Conservation (phyloP, 1,140 invertebrate genomes). For the Armadillidium nasatum region DNA sequence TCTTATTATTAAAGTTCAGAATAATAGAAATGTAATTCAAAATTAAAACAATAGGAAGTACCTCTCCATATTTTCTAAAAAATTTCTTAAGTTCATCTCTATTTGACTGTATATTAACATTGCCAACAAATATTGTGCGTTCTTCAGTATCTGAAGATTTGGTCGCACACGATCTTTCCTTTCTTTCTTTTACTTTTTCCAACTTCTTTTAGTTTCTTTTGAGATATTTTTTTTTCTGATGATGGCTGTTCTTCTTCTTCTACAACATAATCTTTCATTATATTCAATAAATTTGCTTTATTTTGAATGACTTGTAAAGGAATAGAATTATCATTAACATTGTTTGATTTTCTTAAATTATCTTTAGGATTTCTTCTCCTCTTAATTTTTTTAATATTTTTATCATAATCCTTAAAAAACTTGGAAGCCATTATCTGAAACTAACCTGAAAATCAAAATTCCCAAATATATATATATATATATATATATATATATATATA, state of each 20-base stretch:
- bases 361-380: too few species aligned
- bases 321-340: not conserved
- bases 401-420: too few species aligned
- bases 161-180: not conserved
- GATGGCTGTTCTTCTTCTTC: not conserved
- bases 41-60: not conserved
- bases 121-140: conserved; percentile 16
- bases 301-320: not conserved
- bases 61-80: conserved; percentile 9
- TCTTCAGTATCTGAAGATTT: not conserved
- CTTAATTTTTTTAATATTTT: too few species aligned
- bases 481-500: not conserved
- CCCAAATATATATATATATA: too few species aligned
- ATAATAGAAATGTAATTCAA: not conserved
- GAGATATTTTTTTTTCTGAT: not conserved
- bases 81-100: not conserved
- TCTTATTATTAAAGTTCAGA: not conserved
- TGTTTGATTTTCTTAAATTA: too few species aligned
- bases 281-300: not conserved
- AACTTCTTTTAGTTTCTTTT: not conserved
- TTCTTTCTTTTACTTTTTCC: not conserved
- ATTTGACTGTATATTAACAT: not conserved
- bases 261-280: not conserved
- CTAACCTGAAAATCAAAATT: too few species aligned
- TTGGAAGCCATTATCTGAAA: too few species aligned